Conservation (phyloP, 2,797 vertebrate species). For the Spinus pinus region DNA sequence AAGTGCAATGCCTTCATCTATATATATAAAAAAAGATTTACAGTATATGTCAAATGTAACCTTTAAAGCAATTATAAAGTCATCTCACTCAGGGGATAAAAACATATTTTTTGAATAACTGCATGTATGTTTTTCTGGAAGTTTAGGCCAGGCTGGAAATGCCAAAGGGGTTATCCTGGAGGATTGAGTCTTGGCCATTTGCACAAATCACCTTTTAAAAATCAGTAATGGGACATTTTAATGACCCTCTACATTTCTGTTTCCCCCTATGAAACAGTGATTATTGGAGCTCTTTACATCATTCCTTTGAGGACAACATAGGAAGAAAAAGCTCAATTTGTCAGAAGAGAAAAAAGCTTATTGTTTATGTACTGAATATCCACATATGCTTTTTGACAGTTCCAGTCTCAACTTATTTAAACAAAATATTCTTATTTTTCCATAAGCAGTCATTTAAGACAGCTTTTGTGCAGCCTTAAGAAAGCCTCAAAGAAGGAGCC, state of each 20-base stretch:
- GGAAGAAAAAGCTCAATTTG: slow-evolving; percentile 18
- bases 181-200: background rate
- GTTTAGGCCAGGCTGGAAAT: background rate
- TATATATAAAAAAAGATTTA: slow-evolving; percentile 4
- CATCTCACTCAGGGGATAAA: slow-evolving; percentile 1
- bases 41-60: slow-evolving; percentile 16
- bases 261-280: background rate
- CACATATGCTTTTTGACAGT: background rate
- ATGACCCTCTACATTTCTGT: slow-evolving; percentile 10
- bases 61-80: slow-evolving; percentile 37
- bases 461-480: background rate
- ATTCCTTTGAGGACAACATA: background rate
- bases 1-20: background rate
- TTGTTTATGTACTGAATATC: background rate
- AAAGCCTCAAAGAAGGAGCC: background rate
- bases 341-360: background rate
- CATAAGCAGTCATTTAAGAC: background rate
- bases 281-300: background rate
- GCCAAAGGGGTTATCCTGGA: background rate
- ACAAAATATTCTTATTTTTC: background rate
- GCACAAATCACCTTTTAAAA: slow-evolving; percentile 39
- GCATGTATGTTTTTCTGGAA: slow-evolving; percentile 5
- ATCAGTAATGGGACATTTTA: background rate
- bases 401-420: background rate
- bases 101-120: slow-evolving; percentile 26